These are phyloP conservation scores for Protaetia brevitarsis DNA, from an alignment of 1,140 invertebrate genomes.

Conservation along the genomic window DNA sequence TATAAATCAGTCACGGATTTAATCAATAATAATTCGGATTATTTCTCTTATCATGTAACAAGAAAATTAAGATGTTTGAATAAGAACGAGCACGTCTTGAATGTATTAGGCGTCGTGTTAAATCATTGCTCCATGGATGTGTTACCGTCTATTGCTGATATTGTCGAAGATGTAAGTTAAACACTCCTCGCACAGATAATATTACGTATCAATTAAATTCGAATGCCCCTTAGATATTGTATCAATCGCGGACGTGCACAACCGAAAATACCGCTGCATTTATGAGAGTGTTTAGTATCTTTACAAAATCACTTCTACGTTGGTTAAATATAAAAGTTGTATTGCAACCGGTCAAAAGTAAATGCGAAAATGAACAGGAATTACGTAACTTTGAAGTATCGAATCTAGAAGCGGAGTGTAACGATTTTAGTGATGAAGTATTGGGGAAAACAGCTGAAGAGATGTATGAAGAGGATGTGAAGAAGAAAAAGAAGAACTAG, in stretches of 20 bases:
- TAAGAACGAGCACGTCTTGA: conserved; percentile 53
- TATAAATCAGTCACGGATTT: conserved; percentile 53
- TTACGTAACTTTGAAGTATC: conserved; percentile 36
- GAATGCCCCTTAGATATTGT: conserved; percentile 49
- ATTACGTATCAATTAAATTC: conserved; percentile 23
- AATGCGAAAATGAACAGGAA: conserved; percentile 35
- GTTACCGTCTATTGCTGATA: conserved; percentile 58
- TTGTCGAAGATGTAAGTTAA: conserved; percentile 58
- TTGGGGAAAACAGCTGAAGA: conserved; percentile 53
- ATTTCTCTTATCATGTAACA: conserved; percentile 63
- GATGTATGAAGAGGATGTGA: conserved; percentile 55
- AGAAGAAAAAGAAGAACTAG: conserved; percentile 43
- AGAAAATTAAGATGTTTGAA: conserved; percentile 57
- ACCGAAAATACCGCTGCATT: conserved; percentile 55
- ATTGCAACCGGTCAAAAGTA: conserved; percentile 35
- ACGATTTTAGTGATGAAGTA: conserved; percentile 46
- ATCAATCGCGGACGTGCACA: conserved; percentile 57
- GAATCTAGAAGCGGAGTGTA: conserved; percentile 27
- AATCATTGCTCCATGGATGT: conserved; percentile 60
- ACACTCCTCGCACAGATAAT: conserved; percentile 6
- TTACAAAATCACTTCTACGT: conserved; percentile 56
- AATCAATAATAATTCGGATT: conserved; percentile 61
- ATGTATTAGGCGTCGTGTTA: conserved; percentile 62
- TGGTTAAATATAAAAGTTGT: conserved; percentile 46
- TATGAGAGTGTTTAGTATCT: conserved; percentile 63